Base-by-base conservation (phyloP, 2,888 invertebrate species). In the Coelopa pilipes region DNA sequence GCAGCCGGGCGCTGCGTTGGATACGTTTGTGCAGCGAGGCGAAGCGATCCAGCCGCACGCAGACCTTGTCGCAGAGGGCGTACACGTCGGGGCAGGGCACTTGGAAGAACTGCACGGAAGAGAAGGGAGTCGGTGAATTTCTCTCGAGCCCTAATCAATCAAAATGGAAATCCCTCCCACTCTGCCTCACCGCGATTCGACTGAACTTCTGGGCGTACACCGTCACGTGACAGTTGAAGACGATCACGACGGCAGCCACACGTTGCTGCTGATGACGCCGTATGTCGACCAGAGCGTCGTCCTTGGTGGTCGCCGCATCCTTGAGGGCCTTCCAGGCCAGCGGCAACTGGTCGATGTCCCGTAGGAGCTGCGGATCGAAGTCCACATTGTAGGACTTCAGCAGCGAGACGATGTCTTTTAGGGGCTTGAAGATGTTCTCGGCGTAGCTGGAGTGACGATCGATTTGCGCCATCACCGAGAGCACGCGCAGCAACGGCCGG, bases 371-470 rank as follows among this genome's bases (percentile, higher is more conserved):
- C 78, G 96, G 94, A 0, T 93, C 91, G 87, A 97, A 93, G 80
- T 96, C 95, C 12, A 96, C 94, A 13, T 94, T 93, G 83, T 97
- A 97, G 4, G 92, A 91, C 83, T 93, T 93, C 45, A 98, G 89
- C 55, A 97, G 89, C 75, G 94, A 92, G 77, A 97, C 95, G 66
- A 94, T 95, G 80, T 95, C 93, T 81, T 94, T 92, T 1, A 98
- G 89, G 0, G 97, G 96, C 73, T 94, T 95, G 85, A 98, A 98
- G 92, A 97, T 95, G 67, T 90, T 91, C 80, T 97, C 96, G 0
- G 96, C 96, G 69, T 92, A 90, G 45, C 90, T 89, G 77, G 93
- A 93, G 15, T 93, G 89, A 76, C 96, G 95, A 78, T 93, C 91
- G 34, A 94, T 92, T 75, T 86, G 82, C 59, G 81, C 81, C 81